phyloP scores from a whole-genome alignment of 2,113 vertebrate genomes.

The Apteryx mantelli region DNA sequence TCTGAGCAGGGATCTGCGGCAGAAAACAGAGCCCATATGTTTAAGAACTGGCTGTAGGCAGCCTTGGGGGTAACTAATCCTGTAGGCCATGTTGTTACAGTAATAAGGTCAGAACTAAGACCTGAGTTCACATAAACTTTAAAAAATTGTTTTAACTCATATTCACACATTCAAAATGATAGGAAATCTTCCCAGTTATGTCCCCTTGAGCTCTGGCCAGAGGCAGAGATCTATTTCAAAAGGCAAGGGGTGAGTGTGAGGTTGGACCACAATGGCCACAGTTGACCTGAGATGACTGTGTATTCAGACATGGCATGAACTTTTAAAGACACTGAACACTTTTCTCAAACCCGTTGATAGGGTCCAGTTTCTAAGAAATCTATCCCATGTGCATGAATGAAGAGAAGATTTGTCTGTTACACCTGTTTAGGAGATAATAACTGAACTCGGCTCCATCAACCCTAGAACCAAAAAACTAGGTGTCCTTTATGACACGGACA shows the following conservation, averaged over 20 bases:
- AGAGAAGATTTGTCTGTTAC: background rate
- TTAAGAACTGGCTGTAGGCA: background rate
- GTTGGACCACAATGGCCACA: background rate
- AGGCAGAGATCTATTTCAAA: background rate
- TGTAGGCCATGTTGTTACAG: background rate
- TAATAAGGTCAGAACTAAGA: background rate
- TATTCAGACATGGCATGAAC: background rate
- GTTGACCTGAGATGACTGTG: background rate
- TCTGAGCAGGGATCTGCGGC: background rate
- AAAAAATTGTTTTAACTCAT: background rate
- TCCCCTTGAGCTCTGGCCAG: background rate
- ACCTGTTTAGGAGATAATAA: background rate
- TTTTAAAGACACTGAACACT: background rate
- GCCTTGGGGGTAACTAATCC: background rate
- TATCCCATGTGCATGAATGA: background rate
- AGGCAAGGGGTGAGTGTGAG: background rate
- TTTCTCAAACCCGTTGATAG: background rate
- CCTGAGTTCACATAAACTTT: background rate
- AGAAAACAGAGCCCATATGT: background rate
- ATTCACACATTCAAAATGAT: background rate
- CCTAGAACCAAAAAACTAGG: background rate
- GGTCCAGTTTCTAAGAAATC: background rate
- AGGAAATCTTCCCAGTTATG: background rate
- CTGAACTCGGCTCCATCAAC: background rate
- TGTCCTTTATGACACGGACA: background rate